phyloP scores from a whole-genome alignment of 2,113 vertebrate species.

The Chionodraco myersi region DNA sequence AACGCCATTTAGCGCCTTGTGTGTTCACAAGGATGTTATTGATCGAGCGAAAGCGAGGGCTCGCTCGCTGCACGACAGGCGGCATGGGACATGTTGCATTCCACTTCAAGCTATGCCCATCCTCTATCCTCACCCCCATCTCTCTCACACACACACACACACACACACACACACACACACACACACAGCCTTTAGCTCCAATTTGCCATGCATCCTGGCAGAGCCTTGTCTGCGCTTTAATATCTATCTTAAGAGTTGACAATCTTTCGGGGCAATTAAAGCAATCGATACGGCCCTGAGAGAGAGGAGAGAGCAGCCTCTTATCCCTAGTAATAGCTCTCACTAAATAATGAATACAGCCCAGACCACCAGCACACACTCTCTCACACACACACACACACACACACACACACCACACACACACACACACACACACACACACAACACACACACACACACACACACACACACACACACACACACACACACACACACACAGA shows the following conservation, averaged over 20 bases:
- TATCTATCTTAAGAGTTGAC: constrained; percentile 88
- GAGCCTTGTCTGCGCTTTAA: constrained; percentile 75
- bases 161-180: constrained; percentile 26
- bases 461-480: constrained; percentile 31
- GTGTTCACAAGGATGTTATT: constrained; percentile 78
- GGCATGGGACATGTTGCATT: constrained; percentile 73
- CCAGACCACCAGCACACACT: constrained; percentile 45
- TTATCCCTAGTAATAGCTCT: constrained; percentile 86
- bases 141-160: constrained; percentile 17
- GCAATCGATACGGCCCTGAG: constrained; percentile 84
- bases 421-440: constrained; percentile 36
- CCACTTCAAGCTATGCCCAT: constrained; percentile 47
- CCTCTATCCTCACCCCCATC: constrained; percentile 38
- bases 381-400: constrained; percentile 44
- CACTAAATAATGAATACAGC: constrained; percentile 86
- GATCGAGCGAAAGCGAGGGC: constrained; percentile 66
- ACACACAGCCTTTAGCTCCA: constrained; percentile 48
- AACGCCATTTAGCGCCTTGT: constrained; percentile 55
- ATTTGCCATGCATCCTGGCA: constrained; percentile 75
- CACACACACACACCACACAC: constrained; percentile 38
- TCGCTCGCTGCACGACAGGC: constrained; percentile 56
- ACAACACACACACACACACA: constrained; percentile 32
- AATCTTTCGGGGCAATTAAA: constrained; percentile 87
- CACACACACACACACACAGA: constrained; percentile 42
- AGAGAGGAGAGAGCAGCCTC: constrained; percentile 80